These are phyloP conservation scores for Scarus forsteni DNA, from an alignment of 2,797 vertebrate genomes.

Conservation along the genomic window DNA sequence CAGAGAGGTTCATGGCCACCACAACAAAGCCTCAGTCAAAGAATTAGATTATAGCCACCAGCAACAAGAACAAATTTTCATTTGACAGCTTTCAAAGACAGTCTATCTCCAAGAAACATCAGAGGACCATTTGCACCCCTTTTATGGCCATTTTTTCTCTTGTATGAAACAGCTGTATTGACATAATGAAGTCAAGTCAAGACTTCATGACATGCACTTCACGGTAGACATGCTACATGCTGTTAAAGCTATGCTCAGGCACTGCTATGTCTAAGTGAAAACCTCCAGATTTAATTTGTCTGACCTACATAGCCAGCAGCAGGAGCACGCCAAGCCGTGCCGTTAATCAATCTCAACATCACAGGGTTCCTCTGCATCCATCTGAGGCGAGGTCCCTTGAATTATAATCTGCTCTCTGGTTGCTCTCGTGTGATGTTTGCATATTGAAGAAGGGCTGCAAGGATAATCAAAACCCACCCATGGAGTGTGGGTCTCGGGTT, in stretches of 20 bases:
- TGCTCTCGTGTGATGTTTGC: conserved; percentile 32
- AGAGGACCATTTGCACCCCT: conserved; percentile 16
- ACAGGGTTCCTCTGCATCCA: conserved; percentile 43
- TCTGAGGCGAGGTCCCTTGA: conserved; percentile 34
- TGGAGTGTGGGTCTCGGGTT: conserved; percentile 16
- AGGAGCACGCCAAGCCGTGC: conserved; percentile 38
- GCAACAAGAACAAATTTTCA: conserved; percentile 32
- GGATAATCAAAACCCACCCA: conserved; percentile 39
- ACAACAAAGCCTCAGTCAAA: conserved; percentile 27
- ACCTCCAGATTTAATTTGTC: conserved; percentile 55
- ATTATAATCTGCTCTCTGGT: conserved; percentile 48
- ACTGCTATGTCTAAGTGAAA: conserved; percentile 36
- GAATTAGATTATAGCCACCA: conserved; percentile 29
- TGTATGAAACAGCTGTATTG: conserved; percentile 11
- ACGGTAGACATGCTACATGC: conserved; percentile 40
- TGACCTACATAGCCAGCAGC: conserved; percentile 66
- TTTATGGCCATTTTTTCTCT: conserved; percentile 16
- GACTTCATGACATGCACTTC: conserved; percentile 40
- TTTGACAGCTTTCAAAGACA: conserved; percentile 32
- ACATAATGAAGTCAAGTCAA: conserved; percentile 29
- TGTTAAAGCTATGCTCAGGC: conserved; percentile 24
- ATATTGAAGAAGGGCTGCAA: conserved; percentile 34
- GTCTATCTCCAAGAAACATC: conserved; percentile 36
- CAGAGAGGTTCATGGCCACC: conserved; percentile 23
- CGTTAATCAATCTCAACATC: conserved; percentile 63